A percentile compares a stretch with the other conserved stretches of the same genome.
Conservation (phyloP, 2,888 invertebrate genomes). For the Xylophagus ater region DNA sequence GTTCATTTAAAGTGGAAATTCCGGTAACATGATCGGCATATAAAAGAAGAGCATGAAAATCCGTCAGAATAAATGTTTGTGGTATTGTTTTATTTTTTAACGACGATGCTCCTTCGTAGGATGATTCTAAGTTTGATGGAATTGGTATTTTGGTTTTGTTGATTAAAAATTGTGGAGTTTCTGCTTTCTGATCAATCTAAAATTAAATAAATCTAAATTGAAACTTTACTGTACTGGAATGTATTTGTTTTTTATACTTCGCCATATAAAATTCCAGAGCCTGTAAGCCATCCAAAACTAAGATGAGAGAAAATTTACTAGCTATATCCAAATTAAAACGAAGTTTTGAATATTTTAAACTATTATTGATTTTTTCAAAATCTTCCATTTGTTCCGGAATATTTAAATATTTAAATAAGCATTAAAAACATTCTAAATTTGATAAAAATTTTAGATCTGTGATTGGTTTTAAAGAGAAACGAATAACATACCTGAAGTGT, state of each 20-base stretch:
- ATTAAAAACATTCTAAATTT: conserved; percentile 65
- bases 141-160: conserved; percentile 17
- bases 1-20: conserved; percentile 73
- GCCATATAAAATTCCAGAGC: conserved; percentile 68
- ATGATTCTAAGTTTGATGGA: conserved; percentile 16
- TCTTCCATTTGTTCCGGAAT: conserved; percentile 49
- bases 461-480: background rate
- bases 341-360: conserved; percentile 63
- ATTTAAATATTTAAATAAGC: conserved; percentile 60
- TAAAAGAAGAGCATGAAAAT: conserved; percentile 80
- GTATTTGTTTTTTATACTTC: too few species aligned
- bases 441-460: conserved; percentile 1
- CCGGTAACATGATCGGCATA: conserved; percentile 75
- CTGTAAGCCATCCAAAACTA: conserved; percentile 87
- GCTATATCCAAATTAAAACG: conserved; percentile 62
- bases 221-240: too few species aligned
- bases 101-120: conserved; percentile 12
- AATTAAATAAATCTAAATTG: too few species aligned
- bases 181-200: conserved; percentile 19
- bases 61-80: conserved; percentile 69
- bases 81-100: conserved; percentile 42
- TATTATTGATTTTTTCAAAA: conserved; percentile 62
- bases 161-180: conserved; percentile 18
- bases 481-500: conserved; percentile 38
- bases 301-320: conserved; percentile 54